Percentiles rank a stretch among this genome's conserved stretches.
phyloP scores from a whole-genome alignment of 2,888 invertebrate genomes.

The Zygogramma bicolorata region DNA sequence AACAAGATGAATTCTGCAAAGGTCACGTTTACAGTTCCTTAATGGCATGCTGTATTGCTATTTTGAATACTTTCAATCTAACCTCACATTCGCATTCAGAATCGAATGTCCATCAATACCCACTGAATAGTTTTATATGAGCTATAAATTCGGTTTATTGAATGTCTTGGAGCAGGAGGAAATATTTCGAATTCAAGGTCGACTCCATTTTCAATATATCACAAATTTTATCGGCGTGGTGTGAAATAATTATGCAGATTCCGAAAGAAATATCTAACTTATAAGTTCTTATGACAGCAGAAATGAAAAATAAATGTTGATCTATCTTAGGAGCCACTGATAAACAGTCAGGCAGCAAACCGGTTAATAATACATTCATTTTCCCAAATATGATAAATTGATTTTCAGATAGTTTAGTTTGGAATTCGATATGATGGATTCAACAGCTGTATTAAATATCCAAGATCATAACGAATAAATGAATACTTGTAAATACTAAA shows the following conservation, averaged over 20 bases:
- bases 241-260: constrained; percentile 7
- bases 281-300: background rate
- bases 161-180: background rate
- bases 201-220: background rate
- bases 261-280: background rate
- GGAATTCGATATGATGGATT: too few species aligned
- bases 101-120: too few species aligned
- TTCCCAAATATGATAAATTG: background rate
- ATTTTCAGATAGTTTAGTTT: background rate
- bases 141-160: too few species aligned
- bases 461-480: too few species aligned
- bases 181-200: background rate
- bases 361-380: background rate
- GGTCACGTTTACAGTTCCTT: too few species aligned
- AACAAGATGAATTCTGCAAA: too few species aligned
- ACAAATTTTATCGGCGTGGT: background rate
- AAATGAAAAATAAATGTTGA: background rate
- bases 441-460: too few species aligned
- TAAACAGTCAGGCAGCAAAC: background rate
- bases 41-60: too few species aligned
- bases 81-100: too few species aligned
- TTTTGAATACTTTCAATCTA: too few species aligned
- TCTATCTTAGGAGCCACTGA: background rate
- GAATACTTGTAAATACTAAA: too few species aligned
- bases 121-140: too few species aligned